These are phyloP conservation scores for Ptychoptera albimana DNA, from an alignment of 2,888 invertebrate genomes.

Conservation along the genomic window DNA sequence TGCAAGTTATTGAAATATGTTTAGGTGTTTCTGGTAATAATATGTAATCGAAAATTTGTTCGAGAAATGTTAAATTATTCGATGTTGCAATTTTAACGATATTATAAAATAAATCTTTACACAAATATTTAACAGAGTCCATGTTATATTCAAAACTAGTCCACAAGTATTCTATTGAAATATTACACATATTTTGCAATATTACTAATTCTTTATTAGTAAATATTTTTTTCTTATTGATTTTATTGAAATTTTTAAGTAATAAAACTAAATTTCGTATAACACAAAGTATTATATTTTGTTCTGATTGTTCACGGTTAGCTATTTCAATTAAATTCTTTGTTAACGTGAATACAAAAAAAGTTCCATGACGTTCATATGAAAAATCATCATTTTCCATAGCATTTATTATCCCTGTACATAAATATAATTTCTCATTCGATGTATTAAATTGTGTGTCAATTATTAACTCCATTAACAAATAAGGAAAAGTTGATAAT, in stretches of 20 bases:
- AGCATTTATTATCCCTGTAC: constrained; percentile 21
- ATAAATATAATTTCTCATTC: constrained; percentile 17
- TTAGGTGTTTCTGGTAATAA: too few relatives aligned
- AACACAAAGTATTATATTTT: constrained; percentile 20
- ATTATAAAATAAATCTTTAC: constrained; percentile 35
- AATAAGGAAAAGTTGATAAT: constrained; percentile 11
- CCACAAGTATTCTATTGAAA: too few relatives aligned
- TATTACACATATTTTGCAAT: too few relatives aligned
- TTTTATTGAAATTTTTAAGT: not conserved
- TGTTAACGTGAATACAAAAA: constrained; percentile 16
- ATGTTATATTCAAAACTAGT: constrained; percentile 39
- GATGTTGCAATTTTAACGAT: constrained; percentile 26
- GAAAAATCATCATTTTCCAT: constrained; percentile 17
- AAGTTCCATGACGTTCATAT: constrained; percentile 4
- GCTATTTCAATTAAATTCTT: constrained; percentile 14
- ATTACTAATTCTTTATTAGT: too few relatives aligned
- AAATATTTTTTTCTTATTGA: not conserved
- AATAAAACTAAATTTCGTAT: not conserved
- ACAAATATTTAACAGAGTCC: constrained; percentile 46
- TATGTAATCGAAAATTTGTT: constrained; percentile 15
- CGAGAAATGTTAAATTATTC: constrained; percentile 15
- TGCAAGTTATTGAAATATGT: constrained; percentile 15
- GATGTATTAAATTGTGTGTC: constrained; percentile 11
- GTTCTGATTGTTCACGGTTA: constrained; percentile 15
- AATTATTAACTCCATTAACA: constrained; percentile 7